Evolutionary conservation across 2,113 vertebrate genomes (phyloP).

Genomic region (Pedetes capensis): DNA sequence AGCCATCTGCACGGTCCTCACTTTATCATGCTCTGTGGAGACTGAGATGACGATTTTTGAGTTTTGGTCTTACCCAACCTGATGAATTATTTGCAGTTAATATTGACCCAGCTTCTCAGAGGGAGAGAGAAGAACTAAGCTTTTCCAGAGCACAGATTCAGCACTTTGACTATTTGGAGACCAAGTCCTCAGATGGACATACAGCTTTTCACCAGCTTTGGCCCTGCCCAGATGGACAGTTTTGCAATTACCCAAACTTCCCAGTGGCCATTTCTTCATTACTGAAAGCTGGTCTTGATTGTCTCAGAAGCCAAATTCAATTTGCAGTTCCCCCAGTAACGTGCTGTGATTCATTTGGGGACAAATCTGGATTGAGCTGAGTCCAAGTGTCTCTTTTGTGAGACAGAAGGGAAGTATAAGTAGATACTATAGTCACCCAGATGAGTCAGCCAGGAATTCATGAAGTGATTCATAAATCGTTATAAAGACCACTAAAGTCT

Average conservation of each 20-base stretch:
- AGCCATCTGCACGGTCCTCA: neutral
- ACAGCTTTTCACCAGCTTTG: slow-evolving; percentile 22
- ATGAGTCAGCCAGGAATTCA: slow-evolving; percentile 87
- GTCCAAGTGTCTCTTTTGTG: slow-evolving; percentile 83
- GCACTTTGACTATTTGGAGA: neutral
- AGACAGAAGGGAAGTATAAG: slow-evolving; percentile 83
- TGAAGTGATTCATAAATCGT: slow-evolving; percentile 89
- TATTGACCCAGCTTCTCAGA: slow-evolving; percentile 8
- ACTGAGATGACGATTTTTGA: neutral
- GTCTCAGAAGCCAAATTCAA: slow-evolving; percentile 85
- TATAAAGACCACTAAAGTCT: slow-evolving; percentile 83
- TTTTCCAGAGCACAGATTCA: neutral
- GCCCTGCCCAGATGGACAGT: slow-evolving; percentile 49
- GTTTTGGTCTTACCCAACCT: neutral
- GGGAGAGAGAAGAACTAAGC: neutral
- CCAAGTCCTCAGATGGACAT: neutral
- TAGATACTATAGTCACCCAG: slow-evolving; percentile 85
- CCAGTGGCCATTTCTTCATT: slow-evolving; percentile 80
- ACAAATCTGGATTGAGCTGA: slow-evolving; percentile 78
- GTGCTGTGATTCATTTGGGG: slow-evolving; percentile 79
- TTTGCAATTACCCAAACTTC: slow-evolving; percentile 67
- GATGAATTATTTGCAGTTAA: slow-evolving; percentile 40
- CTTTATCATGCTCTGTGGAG: neutral
- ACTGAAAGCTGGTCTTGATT: slow-evolving; percentile 83
- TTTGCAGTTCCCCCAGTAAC: slow-evolving; percentile 80